Base-by-base conservation (phyloP, 1,140 invertebrate genomes). In the Apis laboriosa region DNA sequence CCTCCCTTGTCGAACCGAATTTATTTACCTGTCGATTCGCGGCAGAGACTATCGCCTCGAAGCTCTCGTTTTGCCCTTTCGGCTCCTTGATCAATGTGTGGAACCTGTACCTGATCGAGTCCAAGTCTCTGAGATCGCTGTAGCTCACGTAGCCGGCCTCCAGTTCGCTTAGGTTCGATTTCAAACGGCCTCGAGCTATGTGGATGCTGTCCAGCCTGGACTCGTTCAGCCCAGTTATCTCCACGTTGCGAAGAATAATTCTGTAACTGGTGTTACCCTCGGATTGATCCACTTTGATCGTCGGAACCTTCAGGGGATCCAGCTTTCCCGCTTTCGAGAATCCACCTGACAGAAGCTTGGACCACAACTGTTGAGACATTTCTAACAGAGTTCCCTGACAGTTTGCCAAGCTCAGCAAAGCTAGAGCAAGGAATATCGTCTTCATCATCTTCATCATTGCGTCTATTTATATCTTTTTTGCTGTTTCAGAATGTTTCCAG, bases 71-170 rank as follows among this genome's bases (percentile, higher is more conserved):
- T 19, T 81, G 58, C 4, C 34, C 63, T n/a, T 85, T 87, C 8
- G 89, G 84, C 9, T 93, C 90, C 12, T 92, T 93, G 9, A 90
- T 90, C 21, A 93, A 76, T 0, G 92, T 94, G 70, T 94, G 93
- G 70, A 94, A 94, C 28, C 92, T 87, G 72, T 94, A 94, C 49
- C 90, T 90, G 51, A 94, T 91, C 0, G 92, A 90, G 72, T 94
- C 93, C 19, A 93, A 68, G 53, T 91, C 91, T 28, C 84, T 85
- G 1, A 92, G 81, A 77, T 94, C 91, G 53, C 90, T 92, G 75
- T 94, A 94, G 58, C 91, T 94, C 9, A 94, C 91, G 77, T 92
- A 94, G 7, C 93, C 93, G 63, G 93, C 91, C 49, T 93, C 93
- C 9, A 90, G 51, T 49, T 94, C 93, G 73, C 91, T 94, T 21